These are phyloP conservation scores for Etheostoma spectabile DNA, from an alignment of 2,113 vertebrate genomes.

Conservation along the genomic window DNA sequence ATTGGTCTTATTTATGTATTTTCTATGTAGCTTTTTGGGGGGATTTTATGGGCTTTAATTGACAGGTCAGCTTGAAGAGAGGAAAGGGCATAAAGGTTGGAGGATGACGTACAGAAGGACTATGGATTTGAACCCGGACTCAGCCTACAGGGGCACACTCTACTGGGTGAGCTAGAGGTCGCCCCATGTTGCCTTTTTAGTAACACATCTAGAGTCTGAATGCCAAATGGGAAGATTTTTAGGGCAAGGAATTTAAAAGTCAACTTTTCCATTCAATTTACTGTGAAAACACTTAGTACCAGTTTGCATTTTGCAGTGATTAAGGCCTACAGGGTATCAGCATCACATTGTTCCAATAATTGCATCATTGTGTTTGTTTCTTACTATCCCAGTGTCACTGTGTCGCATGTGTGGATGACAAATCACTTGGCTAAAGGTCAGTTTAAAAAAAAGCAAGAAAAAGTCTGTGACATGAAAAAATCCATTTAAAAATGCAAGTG, in stretches of 20 bases:
- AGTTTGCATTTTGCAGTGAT: background rate
- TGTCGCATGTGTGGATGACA: background rate
- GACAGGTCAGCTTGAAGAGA: no score
- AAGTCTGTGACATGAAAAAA: background rate
- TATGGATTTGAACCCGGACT: no score
- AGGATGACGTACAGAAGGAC: no score
- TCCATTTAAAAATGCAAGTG: background rate
- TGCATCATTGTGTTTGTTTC: background rate
- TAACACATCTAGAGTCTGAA: background rate
- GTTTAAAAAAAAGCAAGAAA: background rate
- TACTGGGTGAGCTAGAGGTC: no score
- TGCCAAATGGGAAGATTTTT: background rate
- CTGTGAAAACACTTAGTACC: background rate
- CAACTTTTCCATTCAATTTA: background rate
- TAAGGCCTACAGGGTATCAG: background rate
- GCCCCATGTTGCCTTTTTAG: background rate
- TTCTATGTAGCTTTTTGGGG: no score
- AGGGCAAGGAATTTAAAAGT: background rate
- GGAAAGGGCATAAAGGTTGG: no score
- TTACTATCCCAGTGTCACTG: no score
- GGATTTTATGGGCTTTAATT: no score
- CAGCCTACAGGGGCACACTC: no score
- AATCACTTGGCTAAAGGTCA: background rate
- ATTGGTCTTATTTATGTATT: no score
- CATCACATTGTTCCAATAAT: background rate